Percentiles rank a stretch among this genome's conserved stretches.
Evolutionary conservation across 2,113 vertebrate species (phyloP).

Genomic region (rabbit (Oryctolagus cuniculus)): DNA sequence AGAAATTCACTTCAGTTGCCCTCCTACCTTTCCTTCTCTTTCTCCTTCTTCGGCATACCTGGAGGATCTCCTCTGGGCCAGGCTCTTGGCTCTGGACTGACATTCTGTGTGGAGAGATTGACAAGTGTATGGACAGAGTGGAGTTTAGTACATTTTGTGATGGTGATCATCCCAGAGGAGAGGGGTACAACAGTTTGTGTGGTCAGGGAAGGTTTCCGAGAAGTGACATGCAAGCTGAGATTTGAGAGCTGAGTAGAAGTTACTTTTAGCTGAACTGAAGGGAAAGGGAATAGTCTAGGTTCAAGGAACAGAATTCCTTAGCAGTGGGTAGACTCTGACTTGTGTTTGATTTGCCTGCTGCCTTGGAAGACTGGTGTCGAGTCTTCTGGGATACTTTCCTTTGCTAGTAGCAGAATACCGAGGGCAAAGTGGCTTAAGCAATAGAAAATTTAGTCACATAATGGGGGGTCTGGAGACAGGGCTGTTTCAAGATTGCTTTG

Average conservation of each 20-base stretch:
- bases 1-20: background rate
- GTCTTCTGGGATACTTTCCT: slow-evolving; percentile 24
- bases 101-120: background rate
- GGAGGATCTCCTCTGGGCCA: background rate
- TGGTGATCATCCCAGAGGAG: background rate
- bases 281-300: background rate
- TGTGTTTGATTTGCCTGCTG: slow-evolving; percentile 46
- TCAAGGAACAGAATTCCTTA: slow-evolving; percentile 1
- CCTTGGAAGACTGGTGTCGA: background rate
- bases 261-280: slow-evolving; percentile 5
- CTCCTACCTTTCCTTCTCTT: background rate
- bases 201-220: slow-evolving; percentile 2
- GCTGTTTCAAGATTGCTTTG: background rate
- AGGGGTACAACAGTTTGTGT: background rate
- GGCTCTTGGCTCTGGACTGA: background rate
- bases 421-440: slow-evolving; percentile 34
- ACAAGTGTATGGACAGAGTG: background rate
- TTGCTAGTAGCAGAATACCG: background rate
- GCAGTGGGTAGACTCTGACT: background rate
- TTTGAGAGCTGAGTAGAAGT: background rate
- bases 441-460: background rate
- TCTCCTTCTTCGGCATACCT: background rate
- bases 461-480: background rate
- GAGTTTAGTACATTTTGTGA: slow-evolving; percentile 11
- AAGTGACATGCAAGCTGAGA: slow-evolving; percentile 30